Percentiles rank a stretch among this genome's conserved stretches.
Evolutionary conservation across 2,888 invertebrate species (phyloP).

Genomic region (Cephus runcator): DNA sequence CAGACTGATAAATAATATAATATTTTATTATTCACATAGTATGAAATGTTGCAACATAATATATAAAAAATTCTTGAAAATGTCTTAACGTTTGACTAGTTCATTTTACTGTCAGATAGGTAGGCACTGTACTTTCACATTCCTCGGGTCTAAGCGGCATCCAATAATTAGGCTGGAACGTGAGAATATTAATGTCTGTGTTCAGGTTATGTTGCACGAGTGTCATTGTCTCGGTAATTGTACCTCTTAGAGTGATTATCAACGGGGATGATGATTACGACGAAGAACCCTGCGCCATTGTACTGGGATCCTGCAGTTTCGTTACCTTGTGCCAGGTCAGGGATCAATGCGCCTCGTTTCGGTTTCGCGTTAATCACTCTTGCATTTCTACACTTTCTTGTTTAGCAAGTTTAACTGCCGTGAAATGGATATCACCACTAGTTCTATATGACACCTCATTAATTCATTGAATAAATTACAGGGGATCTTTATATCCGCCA

Average conservation of each 20-base stretch:
- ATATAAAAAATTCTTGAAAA: neutral
- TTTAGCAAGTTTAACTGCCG: neutral
- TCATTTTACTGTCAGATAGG: neutral
- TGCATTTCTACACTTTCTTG: neutral
- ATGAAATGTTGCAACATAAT: neutral
- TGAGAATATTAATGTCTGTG: constrained; percentile 54
- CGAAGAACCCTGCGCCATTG: constrained; percentile 20
- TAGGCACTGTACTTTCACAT: constrained; percentile 48
- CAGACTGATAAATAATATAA: neutral
- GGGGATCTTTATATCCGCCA: neutral
- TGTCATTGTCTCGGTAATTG: constrained; percentile 57
- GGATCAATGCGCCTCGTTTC: constrained; percentile 15
- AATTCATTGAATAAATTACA: neutral
- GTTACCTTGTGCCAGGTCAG: constrained; percentile 27
- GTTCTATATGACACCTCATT: neutral
- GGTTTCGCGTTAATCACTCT: neutral
- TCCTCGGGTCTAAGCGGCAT: constrained; percentile 29
- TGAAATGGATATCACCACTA: neutral
- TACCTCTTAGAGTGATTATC: constrained; percentile 45
- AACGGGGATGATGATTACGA: constrained; percentile 45
- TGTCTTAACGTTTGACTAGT: neutral
- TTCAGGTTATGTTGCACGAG: constrained; percentile 45
- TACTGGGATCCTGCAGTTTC: neutral
- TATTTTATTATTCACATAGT: neutral
- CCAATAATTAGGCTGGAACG: constrained; percentile 55